Base-by-base conservation (phyloP, 2,797 vertebrate genomes). In the Pteropus rufus region DNA sequence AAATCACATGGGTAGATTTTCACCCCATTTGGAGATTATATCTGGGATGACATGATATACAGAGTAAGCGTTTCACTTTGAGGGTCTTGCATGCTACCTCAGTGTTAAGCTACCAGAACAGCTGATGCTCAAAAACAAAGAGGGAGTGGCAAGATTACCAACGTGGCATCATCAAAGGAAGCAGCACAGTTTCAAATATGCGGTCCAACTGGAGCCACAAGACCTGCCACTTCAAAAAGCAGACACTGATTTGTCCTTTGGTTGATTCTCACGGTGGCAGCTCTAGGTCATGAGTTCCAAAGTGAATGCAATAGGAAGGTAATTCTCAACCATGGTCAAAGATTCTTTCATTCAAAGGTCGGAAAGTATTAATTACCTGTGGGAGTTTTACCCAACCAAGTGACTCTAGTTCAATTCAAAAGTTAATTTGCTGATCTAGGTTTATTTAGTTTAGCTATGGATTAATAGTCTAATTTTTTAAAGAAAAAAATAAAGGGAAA, bases 71-170 rank as follows among this genome's bases (percentile, higher is more conserved):
- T 58, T 87, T 84, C 34, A 44, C 44, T 84, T n/a, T 49, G 7
- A 87, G 21, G 24, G 11, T 1, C 3, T 2, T 19, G 26, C 21
- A 5, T 70, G 7, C 29, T 76, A 52, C 34, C 4, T 46, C 16
- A 52, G 3, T 7, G 24, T 49, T 88, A 64, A 46, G 4, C 12
- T 36, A 10, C 3, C 9, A 39, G 19, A 41, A 82, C 7, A 77
- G 18, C 5, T 60, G 29, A 36, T 36, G 5, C 19, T 52, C 4
- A 9, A 41, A 9, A 93, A 54, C 21, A 79, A 67, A 77, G 21
- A 52, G 15, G 15, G 14, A 21, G 64, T 9, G 64, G 6, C 1
- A 23, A 36, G 88, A 24, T 0, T 36, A 36, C 1, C 6, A 60
- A 18, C 18, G 10, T 29, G 29, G 29, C 29, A 31, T 54, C 5